Evolutionary conservation across 2,797 vertebrate species (phyloP).

Genomic region (Enteromius fasciolatus): DNA sequence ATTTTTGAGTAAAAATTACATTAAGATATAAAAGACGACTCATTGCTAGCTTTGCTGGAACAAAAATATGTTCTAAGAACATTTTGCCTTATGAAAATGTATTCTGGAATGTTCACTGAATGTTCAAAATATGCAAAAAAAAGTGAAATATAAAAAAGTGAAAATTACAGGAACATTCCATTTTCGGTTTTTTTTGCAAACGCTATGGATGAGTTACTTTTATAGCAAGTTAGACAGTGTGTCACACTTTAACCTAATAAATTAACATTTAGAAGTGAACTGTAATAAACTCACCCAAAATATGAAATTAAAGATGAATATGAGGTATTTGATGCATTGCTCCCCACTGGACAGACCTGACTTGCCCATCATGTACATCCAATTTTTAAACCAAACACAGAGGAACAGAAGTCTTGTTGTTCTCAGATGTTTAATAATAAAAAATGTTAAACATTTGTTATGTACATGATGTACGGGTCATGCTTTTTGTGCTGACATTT

Average conservation of each 20-base stretch:
- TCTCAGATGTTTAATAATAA: too few species aligned
- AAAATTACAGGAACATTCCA: not conserved
- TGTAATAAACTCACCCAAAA: conserved; percentile 74
- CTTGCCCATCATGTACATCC: conserved; percentile 63
- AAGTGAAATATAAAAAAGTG: not conserved
- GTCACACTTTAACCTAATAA: not conserved
- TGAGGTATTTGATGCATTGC: conserved; percentile 75
- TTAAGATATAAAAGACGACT: too few species aligned
- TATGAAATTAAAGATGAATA: conserved; percentile 80
- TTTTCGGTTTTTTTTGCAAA: not conserved
- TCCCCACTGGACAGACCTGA: conserved; percentile 73
- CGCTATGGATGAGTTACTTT: not conserved
- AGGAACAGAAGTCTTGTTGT: not conserved
- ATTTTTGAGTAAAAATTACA: not conserved
- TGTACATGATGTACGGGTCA: not conserved
- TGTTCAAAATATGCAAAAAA: not conserved
- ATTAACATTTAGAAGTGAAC: not conserved
- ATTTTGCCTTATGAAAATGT: not conserved
- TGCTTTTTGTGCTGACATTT: not conserved
- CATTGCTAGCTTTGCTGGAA: not conserved
- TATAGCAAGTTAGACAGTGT: too few species aligned
- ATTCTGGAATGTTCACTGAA: not conserved
- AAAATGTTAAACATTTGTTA: not conserved
- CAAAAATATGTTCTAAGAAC: not conserved
- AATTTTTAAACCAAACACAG: not conserved